Conservation (phyloP, 2,888 invertebrate species). For the Eumacrocentrus americanus region DNA sequence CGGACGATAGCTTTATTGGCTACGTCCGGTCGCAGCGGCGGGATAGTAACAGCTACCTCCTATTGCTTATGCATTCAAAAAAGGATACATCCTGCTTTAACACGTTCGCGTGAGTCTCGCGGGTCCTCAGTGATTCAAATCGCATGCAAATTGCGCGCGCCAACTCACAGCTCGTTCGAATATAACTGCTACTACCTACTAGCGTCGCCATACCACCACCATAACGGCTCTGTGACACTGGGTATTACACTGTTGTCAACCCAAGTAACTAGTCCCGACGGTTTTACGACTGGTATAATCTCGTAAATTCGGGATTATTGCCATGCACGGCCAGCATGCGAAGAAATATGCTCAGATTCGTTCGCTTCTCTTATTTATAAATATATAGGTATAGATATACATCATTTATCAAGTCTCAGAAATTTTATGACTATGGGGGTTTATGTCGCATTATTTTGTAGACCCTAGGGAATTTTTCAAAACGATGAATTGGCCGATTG, state of each 20-base stretch:
- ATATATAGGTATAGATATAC: too few species aligned
- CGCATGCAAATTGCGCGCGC: conserved; percentile 41
- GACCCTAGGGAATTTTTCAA: neutral
- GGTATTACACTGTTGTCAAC: conserved; percentile 26
- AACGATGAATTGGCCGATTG: too few species aligned
- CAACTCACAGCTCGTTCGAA: conserved; percentile 29
- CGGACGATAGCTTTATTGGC: too few species aligned
- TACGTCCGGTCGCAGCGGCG: too few species aligned
- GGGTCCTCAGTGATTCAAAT: conserved; percentile 40
- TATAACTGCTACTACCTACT: conserved; percentile 10
- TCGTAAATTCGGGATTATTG: conserved; percentile 35
- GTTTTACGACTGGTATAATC: conserved; percentile 34
- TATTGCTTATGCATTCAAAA: conserved; percentile 40
- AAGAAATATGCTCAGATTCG: conserved; percentile 17
- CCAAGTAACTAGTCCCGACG: conserved; percentile 11
- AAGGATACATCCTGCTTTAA: conserved; percentile 13
- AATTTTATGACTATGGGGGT: neutral
- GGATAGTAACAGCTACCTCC: too few species aligned
- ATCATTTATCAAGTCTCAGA: conserved; percentile 7
- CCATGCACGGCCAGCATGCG: neutral
- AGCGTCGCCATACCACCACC: conserved; percentile 7
- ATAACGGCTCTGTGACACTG: conserved; percentile 18
- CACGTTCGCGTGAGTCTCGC: conserved; percentile 16
- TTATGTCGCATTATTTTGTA: neutral
- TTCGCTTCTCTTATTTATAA: neutral